A percentile compares a stretch with the other conserved stretches of the same genome.
Conservation (phyloP, 2,888 invertebrate genomes). For the Hartigia nigra region DNA sequence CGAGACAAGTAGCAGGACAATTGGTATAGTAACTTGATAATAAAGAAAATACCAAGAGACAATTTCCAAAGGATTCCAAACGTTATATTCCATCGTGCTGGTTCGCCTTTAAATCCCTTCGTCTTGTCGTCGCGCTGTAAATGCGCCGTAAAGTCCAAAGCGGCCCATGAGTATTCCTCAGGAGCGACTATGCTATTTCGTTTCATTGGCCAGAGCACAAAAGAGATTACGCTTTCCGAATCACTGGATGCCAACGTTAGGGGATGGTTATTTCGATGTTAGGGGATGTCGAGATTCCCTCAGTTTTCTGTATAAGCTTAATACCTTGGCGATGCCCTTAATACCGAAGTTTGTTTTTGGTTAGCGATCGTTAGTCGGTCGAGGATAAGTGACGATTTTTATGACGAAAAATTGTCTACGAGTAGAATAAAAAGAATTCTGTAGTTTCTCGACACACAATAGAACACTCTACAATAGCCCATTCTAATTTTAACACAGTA, state of each 20-base stretch:
- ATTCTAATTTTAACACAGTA: background rate
- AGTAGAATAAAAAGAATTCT: background rate
- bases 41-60: background rate
- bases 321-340: slow-evolving; percentile 30
- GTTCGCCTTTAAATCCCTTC: background rate
- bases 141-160: background rate
- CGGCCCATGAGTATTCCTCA: background rate
- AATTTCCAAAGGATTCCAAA: background rate
- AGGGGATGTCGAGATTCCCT: slow-evolving; percentile 13
- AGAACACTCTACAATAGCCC: background rate
- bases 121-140: background rate
- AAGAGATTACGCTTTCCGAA: slow-evolving; percentile 54
- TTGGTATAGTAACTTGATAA: background rate
- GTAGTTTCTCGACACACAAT: background rate
- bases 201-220: slow-evolving; percentile 42
- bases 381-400: background rate
- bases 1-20: background rate
- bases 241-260: slow-evolving; percentile 37
- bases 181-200: slow-evolving; percentile 39
- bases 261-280: slow-evolving; percentile 12
- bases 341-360: slow-evolving; percentile 37
- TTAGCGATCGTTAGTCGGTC: slow-evolving; percentile 8
- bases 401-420: background rate
- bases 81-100: background rate
- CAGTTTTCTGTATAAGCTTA: slow-evolving; percentile 20